Evolutionary conservation across 1,140 invertebrate species (phyloP).

Genomic region (Tyrophagus putrescentiae): DNA sequence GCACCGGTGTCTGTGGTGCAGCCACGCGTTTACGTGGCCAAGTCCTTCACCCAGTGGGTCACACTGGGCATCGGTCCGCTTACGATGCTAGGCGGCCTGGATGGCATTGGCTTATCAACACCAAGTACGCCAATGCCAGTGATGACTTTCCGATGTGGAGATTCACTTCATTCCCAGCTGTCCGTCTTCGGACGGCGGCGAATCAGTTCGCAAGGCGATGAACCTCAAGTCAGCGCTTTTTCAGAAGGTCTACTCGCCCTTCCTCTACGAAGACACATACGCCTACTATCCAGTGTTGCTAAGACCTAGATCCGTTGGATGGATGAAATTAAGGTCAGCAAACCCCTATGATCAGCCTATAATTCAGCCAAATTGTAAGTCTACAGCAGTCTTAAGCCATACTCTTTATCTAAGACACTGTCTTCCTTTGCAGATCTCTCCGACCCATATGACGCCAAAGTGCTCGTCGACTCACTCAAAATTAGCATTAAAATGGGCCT

Average conservation of each 20-base stretch:
- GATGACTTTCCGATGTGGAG: constrained; percentile 76
- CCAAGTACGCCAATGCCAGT: constrained; percentile 59
- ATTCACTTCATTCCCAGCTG: constrained; percentile 81
- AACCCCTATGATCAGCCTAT: constrained; percentile 77
- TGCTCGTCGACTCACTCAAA: constrained; percentile 26
- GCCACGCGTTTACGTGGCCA: constrained; percentile 42
- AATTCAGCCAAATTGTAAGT: constrained; percentile 83
- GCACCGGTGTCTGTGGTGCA: constrained; percentile 28
- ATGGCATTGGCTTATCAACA: constrained; percentile 67
- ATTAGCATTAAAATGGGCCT: constrained; percentile 25
- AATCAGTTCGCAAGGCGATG: constrained; percentile 24
- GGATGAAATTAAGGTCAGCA: constrained; percentile 54
- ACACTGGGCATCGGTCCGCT: constrained; percentile 27
- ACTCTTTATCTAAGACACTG: constrained; percentile 31
- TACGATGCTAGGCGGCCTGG: constrained; percentile 38
- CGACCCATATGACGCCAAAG: constrained; percentile 44
- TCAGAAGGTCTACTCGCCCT: constrained; percentile 23
- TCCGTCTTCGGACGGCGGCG: constrained; percentile 67
- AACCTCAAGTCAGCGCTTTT: constrained; percentile 23
- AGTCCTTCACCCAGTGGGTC: constrained; percentile 32
- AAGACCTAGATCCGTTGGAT: constrained; percentile 48
- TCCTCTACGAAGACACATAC: constrained; percentile 49
- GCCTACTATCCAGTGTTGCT: constrained; percentile 68
- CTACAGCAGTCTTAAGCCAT: constrained; percentile 53
- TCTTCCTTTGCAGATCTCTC: constrained; percentile 25